Evolutionary conservation across 2,113 vertebrate species (phyloP), one percentile per base, ranked within the genome.

Genomic region (Chunga burmeisteri): DNA sequence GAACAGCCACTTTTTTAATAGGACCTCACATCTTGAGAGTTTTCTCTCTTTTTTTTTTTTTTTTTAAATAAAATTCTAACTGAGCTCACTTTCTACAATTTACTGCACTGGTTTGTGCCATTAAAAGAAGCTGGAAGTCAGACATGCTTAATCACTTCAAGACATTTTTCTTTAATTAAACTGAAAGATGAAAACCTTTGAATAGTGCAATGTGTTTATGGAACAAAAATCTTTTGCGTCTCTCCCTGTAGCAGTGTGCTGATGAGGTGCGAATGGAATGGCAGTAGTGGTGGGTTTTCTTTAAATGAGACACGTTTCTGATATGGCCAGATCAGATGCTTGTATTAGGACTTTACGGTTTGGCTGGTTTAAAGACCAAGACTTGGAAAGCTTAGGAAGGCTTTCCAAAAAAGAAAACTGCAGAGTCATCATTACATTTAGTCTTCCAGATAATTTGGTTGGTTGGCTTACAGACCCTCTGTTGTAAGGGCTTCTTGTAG

Each of bases 1-100:
- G 91, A 97, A 95, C 89, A 88, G 86, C 88, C 96, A 97, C 95
- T 97, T 98, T 97, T 97, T 96, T 86, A 96, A 96, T 88, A 93
- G 94, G 94, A 97, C 84, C 92, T 97, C 93, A 97, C 75, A 93
- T 89, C 94, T 97, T 94, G 74, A 97, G 94, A 95, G 52, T 79
- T 95, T 86, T 56, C 13, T 78, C 32, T 49, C 53, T 26, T 23
- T 83, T 74, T 46, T 89, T 79, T 75, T 75, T 86, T 91, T 96
- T 93, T 91, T 46, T 40, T 88, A 81, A 95, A 93, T 96, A 93
- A 97, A 98, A 81, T 62, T 85, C 78, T 88, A 93, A 96, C 88
- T 89, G 72, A 96, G 62, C 93, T 89, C 30, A 59, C 74, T 96
- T 86, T 94, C 83, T 97, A 81, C 67, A 84, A 72, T 90, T 98